phyloP scores from a whole-genome alignment of 2,797 vertebrate genomes.

The Spatula clypeata region DNA sequence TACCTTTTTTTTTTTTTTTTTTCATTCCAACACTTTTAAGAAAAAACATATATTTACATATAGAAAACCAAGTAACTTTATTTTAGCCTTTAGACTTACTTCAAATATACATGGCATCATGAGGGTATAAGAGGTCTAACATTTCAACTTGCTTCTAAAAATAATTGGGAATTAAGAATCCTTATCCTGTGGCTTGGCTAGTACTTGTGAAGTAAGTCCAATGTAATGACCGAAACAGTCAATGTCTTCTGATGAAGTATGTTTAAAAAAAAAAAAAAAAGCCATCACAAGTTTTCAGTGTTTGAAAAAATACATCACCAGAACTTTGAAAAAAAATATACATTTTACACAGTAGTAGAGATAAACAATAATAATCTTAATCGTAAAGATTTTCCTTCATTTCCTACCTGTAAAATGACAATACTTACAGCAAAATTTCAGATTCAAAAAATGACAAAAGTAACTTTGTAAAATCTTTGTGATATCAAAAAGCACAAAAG shows the following conservation, averaged over 20 bases:
- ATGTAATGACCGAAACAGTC: constrained; percentile 77
- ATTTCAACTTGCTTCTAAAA: constrained; percentile 96
- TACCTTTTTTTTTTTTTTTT: not conserved
- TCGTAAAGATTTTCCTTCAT: not conserved
- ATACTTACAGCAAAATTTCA: not conserved
- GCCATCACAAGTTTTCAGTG: constrained; percentile 34
- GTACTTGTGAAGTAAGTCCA: constrained; percentile 86
- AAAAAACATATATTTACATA: not conserved
- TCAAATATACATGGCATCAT: constrained; percentile 91
- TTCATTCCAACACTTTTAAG: constrained; percentile 6
- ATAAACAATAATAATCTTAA: not conserved
- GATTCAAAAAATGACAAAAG: not conserved
- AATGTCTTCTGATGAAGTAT: constrained; percentile 61
- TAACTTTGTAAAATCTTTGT: not conserved
- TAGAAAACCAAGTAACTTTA: constrained; percentile 71
- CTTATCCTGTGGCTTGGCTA: constrained; percentile 87
- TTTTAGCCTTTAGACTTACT: constrained; percentile 86
- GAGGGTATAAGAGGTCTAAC: constrained; percentile 89
- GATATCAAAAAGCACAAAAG: not conserved
- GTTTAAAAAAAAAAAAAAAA: constrained; percentile 1
- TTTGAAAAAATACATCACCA: not conserved
- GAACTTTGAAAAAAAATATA: not conserved
- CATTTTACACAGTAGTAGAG: not conserved
- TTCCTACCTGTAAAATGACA: not conserved
- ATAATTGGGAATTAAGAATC: constrained; percentile 94